These are phyloP conservation scores for Podotricha telesiphe DNA, from an alignment of 2,888 invertebrate genomes.

Conservation along the genomic window DNA sequence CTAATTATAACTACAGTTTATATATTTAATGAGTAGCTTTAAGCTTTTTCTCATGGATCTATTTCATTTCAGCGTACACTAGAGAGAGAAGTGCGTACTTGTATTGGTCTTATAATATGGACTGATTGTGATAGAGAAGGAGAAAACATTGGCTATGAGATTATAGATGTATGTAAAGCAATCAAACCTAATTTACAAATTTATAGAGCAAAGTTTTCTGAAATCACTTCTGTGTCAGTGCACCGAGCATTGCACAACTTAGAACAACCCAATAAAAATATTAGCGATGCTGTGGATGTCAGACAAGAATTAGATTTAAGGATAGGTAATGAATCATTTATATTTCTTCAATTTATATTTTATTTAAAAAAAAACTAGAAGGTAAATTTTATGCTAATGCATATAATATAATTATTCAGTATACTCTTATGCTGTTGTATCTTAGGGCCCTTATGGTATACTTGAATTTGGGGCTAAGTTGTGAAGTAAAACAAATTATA, in stretches of 20 bases:
- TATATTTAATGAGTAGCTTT: no score
- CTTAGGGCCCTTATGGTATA: no score
- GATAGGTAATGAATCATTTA: conserved; percentile 93
- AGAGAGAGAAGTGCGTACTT: conserved; percentile 86
- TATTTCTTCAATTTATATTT: no score
- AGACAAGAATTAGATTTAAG: conserved; percentile 95
- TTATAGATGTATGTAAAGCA: conserved; percentile 94
- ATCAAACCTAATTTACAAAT: conserved; percentile 88
- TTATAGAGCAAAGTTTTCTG: conserved; percentile 96
- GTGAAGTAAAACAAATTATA: no score
- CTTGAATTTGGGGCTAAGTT: no score
- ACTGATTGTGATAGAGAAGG: conserved; percentile 99
- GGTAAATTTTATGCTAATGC: no score
- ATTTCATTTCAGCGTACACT: conserved; percentile 83
- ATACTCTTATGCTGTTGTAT: no score
- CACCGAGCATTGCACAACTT: conserved; percentile 91
- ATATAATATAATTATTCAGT: no score
- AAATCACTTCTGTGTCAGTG: conserved; percentile 95
- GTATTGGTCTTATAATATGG: conserved; percentile 95
- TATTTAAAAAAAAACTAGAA: no score
- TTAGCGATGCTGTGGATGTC: conserved; percentile 97
- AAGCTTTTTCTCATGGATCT: no score
- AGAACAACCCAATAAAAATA: conserved; percentile 89
- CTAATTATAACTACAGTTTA: not conserved
- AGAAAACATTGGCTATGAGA: conserved; percentile 99